Base-by-base conservation (phyloP, 2,888 invertebrate genomes). In the Altica lythri region DNA sequence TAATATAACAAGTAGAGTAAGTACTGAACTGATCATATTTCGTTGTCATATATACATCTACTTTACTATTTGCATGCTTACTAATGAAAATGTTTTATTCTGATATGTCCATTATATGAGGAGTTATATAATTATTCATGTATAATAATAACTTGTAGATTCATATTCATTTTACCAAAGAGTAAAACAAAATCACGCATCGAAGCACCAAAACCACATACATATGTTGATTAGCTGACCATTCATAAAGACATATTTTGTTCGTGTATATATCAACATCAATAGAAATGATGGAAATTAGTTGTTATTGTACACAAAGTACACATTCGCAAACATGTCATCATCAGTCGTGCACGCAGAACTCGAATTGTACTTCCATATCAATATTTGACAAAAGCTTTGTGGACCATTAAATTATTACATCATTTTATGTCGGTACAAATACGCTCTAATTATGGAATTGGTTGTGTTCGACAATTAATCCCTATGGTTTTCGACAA, bases 261-360 rank as follows among this genome's bases (percentile, higher is more conserved):
- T 44, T 18, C 40, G 37, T 55, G 45, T 44, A 44, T 48, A 30
- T 57, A 58, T 53, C 57, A 62, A 62, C 68, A 70, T 74, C 72
- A 73, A 74, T 72, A 64, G 73, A 62, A 70, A 70, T 69, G 65
- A 71, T 71, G 73, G 69, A 73, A 74, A 74, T 75, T 74, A 73
- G 72, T 71, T 70, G 72, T 73, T 72, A 74, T 74, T 74, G 72
- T 73, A 66, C 59, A 67, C 64, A 66, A 58, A 38, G 30, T 40
- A 60, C 45, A 51, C 59, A 65, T 57, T 63, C 56, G 64, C 64
- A 67, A 64, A 68, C 66, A 68, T 62, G 61, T 64, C 64, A 64
- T 64, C 64, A 64, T 64, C 61, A 64, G 57, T 62, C 61, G 63
- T 63, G 61, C 59, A 59, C 51, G 57, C 48, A 25, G 38, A 47